Base-by-base conservation (phyloP, 1,140 invertebrate genomes). In the Meloidogyne hapla region DNA sequence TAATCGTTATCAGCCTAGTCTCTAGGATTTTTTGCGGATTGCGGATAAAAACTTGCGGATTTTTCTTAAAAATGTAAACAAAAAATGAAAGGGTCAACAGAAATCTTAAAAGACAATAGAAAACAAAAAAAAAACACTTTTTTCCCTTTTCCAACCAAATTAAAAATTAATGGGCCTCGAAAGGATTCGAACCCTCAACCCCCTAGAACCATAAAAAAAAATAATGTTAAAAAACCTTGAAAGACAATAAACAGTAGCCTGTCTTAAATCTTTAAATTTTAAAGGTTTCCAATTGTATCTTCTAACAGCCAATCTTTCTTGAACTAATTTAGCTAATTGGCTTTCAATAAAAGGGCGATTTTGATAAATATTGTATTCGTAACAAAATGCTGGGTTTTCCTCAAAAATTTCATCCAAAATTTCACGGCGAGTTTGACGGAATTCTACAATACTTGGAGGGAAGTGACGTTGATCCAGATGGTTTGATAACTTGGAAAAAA, bases 251-350 rank as follows among this genome's bases (percentile, higher is more conserved):
- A 72, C 45, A n/a, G 76, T 77, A 13, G 79, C 65, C 38, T 82
- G 40, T 65, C 83, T 84, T 15, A 64, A 48, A 26, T 23, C 62
- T 40, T 78, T 61, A 65, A 83, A 81, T 23, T 67, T 77, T 28
- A 83, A 45, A 23, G 83, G 79, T 69, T 82, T 83, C 83, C 83
- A 83, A 45, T 85, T 85, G 70, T 81, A 84, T 23, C 78, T 63
- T n/a, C 61, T 38, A 56, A 42, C 48, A 25, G 68, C 65, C 69
- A 83, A 67, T 23, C 66, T 42, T 64, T 77, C 68, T 66, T 66
- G 80, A 62, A 65, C 76, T 65, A 78, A 64, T 33, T 74, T 69
- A 38, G 45, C 73, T 12, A 82, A 65, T 33, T 21, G 23, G 33
- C 9, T 76, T 45, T 65, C 71, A 61, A 72, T 42, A 21, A 26